Percentiles rank a stretch among this genome's conserved stretches.
Conservation (phyloP, 2,113 vertebrate species). For the Trichomycterus rosablanca region DNA sequence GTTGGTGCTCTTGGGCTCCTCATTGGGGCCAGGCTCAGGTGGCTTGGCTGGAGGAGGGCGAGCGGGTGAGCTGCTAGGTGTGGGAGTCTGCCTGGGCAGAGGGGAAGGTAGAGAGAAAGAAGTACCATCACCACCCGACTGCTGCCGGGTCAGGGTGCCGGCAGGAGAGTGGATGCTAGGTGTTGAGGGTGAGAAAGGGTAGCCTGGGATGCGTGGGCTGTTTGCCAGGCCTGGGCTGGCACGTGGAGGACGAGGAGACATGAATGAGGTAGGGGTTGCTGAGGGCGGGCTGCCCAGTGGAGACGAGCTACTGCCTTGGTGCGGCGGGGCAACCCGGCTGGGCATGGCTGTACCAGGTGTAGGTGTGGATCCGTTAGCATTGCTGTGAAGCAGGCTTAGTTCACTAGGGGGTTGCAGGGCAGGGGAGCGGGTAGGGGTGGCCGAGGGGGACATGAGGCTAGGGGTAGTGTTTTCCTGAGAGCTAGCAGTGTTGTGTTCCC, state of each 20-base stretch:
- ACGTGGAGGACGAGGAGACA: constrained; percentile 82
- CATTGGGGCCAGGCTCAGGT: constrained; percentile 36
- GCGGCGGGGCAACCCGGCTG: constrained; percentile 56
- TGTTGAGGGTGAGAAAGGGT: constrained; percentile 82
- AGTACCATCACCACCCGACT: constrained; percentile 61
- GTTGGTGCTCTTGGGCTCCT: constrained; percentile 49
- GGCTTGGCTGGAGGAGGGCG: constrained; percentile 71
- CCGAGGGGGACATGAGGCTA: constrained; percentile 73
- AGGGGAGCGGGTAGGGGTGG: constrained; percentile 76
- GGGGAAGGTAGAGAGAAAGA: constrained; percentile 75
- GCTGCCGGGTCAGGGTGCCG: constrained; percentile 70
- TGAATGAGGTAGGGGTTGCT: constrained; percentile 82
- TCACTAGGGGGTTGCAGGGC: constrained; percentile 60
- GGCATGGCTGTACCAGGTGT: constrained; percentile 52
- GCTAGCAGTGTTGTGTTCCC: constrained; percentile 91
- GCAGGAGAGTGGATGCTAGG: constrained; percentile 77
- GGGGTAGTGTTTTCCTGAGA: constrained; percentile 91
- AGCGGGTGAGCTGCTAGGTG: constrained; percentile 55
- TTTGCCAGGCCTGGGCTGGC: constrained; percentile 77
- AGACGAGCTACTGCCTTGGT: constrained; percentile 68
- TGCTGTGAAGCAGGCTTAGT: constrained; percentile 70
- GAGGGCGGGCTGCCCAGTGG: constrained; percentile 80
- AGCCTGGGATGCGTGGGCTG: constrained; percentile 73
- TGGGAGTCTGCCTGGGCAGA: constrained; percentile 68
- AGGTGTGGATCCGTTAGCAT: constrained; percentile 66